These are phyloP conservation scores for Taeniopygia guttata DNA, from an alignment of 2,797 vertebrate genomes.

Conservation along the genomic window DNA sequence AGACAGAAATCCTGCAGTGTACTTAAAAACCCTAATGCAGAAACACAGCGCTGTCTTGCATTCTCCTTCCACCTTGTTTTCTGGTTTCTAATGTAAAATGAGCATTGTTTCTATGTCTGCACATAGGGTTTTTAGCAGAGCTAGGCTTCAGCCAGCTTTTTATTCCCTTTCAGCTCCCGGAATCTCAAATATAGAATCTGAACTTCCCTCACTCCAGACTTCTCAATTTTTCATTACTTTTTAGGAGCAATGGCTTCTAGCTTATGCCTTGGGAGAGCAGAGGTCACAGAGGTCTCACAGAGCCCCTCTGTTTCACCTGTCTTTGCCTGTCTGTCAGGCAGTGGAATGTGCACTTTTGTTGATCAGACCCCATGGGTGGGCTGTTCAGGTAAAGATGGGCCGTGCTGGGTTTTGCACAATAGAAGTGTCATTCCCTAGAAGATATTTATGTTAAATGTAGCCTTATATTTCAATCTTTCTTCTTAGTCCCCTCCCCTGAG, in stretches of 20 bases:
- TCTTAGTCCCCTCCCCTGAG: not conserved
- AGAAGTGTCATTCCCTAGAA: not conserved
- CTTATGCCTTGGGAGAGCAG: not conserved
- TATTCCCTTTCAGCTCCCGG: not conserved
- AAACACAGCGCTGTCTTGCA: constrained; percentile 30
- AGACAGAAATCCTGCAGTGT: constrained; percentile 63
- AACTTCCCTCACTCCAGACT: not conserved
- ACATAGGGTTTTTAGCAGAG: not conserved
- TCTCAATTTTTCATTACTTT: not conserved
- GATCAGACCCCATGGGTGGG: not conserved
- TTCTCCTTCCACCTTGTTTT: not conserved
- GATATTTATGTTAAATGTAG: not conserved
- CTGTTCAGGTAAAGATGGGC: not conserved
- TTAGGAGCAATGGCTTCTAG: not conserved
- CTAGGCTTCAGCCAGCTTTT: not conserved
- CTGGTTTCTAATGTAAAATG: constrained; percentile 25
- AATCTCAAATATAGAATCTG: not conserved
- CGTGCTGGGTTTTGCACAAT: not conserved
- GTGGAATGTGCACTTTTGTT: not conserved
- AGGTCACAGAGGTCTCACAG: not conserved
- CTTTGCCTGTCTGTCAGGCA: not conserved
- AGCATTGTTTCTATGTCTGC: constrained; percentile 12
- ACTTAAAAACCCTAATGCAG: constrained; percentile 55
- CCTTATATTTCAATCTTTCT: not conserved
- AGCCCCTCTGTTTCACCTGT: not conserved